phyloP scores from a whole-genome alignment of 2,113 vertebrate species.

The Oncorhynchus keta region DNA sequence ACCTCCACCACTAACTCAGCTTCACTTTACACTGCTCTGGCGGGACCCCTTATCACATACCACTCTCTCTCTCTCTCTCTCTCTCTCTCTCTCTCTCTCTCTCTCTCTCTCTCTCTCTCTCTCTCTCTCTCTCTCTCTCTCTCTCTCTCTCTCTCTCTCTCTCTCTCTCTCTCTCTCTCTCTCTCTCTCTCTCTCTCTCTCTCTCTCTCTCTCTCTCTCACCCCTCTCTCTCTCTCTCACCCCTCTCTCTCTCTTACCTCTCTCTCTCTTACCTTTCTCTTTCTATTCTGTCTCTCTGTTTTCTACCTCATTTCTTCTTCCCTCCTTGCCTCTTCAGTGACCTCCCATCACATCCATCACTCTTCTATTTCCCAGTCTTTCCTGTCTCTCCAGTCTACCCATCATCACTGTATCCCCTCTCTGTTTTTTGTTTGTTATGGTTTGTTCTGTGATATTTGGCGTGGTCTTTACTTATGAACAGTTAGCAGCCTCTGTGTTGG shows the following conservation, averaged over 20 bases:
- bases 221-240: background rate
- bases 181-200: slow-evolving; percentile 32
- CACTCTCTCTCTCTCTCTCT: slow-evolving; percentile 46
- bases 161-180: slow-evolving; percentile 24
- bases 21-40: slow-evolving; percentile 90
- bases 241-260: slow-evolving; percentile 5
- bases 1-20: slow-evolving; percentile 69
- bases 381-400: slow-evolving; percentile 5
- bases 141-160: slow-evolving; percentile 23
- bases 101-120: slow-evolving; percentile 12
- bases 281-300: slow-evolving; percentile 9
- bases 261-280: background rate
- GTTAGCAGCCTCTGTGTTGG: slow-evolving; percentile 56
- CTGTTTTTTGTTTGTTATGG: slow-evolving; percentile 12
- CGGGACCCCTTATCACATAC: slow-evolving; percentile 75
- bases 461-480: slow-evolving; percentile 56
- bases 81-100: slow-evolving; percentile 13
- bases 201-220: slow-evolving; percentile 17
- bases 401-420: slow-evolving; percentile 3
- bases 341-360: slow-evolving; percentile 13
- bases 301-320: slow-evolving; percentile 26
- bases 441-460: slow-evolving; percentile 52
- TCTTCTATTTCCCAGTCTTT: background rate
- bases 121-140: background rate
- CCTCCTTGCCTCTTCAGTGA: slow-evolving; percentile 7